Conservation (phyloP, 2,797 vertebrate species). For the Argya squamiceps region DNA sequence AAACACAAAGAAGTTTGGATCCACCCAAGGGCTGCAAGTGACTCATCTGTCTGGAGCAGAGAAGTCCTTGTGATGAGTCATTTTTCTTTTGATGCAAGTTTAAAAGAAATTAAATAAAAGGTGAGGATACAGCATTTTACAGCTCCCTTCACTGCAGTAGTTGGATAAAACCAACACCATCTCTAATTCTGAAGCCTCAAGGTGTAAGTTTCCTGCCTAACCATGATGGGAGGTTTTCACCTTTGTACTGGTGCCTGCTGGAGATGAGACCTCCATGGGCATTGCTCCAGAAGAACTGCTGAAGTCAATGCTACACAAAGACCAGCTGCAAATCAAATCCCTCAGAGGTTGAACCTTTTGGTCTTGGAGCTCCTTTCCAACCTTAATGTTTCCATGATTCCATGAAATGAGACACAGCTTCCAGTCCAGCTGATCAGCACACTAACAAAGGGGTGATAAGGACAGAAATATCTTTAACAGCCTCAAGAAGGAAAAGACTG, state of each 20-base stretch:
- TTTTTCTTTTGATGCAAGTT: constrained; percentile 6
- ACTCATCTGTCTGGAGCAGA: constrained; percentile 3
- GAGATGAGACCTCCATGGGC: neutral
- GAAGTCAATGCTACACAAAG: neutral
- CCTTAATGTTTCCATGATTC: neutral
- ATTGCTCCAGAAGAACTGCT: neutral
- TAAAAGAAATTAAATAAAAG: constrained; percentile 29
- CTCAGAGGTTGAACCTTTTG: neutral
- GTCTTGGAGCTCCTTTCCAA: neutral
- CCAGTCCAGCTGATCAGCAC: neutral
- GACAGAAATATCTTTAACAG: neutral
- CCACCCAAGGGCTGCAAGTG: neutral
- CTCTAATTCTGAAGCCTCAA: neutral
- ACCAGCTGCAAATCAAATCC: neutral
- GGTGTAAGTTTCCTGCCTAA: neutral
- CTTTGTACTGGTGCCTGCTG: neutral
- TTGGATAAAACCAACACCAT: neutral
- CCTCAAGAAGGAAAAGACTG: neutral
- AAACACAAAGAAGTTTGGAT: neutral
- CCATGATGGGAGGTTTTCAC: neutral
- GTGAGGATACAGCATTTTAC: neutral
- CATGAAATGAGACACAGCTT: neutral
- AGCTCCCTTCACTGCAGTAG: neutral
- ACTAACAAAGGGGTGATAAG: neutral
- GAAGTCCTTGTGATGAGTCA: constrained; percentile 19